A percentile compares a stretch with the other conserved stretches of the same genome.
phyloP scores from a whole-genome alignment of 1,140 invertebrate species.

The Bombus vancouverensis region DNA sequence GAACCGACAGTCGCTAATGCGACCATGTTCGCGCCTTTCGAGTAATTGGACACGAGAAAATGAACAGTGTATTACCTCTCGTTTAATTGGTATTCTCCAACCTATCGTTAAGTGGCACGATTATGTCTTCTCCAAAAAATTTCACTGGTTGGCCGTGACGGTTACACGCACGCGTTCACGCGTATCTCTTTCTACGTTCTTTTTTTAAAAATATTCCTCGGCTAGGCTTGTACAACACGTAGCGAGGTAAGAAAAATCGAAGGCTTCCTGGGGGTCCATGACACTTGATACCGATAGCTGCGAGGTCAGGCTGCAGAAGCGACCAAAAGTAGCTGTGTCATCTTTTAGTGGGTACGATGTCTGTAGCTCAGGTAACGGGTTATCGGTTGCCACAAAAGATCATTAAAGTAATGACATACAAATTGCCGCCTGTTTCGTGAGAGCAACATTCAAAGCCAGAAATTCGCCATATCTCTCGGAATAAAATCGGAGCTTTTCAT shows the following conservation, averaged over 20 bases:
- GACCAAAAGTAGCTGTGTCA: conserved; percentile 46
- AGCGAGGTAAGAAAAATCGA: conserved; percentile 15
- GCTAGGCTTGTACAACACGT: not conserved
- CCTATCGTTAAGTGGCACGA: not conserved
- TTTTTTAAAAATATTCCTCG: not conserved
- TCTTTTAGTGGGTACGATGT: conserved; percentile 5
- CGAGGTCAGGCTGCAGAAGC: conserved; percentile 25
- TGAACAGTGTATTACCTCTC: conserved; percentile 1
- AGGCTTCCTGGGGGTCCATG: not conserved
- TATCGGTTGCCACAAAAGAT: conserved; percentile 33
- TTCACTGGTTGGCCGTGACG: not conserved
- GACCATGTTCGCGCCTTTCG: conserved; percentile 35
- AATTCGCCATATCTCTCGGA: not conserved
- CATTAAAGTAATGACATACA: conserved; percentile 17
- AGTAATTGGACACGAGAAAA: conserved; percentile 34
- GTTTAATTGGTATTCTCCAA: conserved; percentile 25
- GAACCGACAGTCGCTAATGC: conserved; percentile 17
- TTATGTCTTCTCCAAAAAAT: not conserved
- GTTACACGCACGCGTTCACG: not conserved
- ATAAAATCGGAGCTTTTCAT: not conserved
- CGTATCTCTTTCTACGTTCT: not conserved
- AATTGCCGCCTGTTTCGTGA: conserved; percentile 3
- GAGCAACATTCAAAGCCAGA: not conserved
- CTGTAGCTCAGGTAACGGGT: conserved; percentile 26
- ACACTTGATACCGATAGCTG: conserved; percentile 31